Conservation (phyloP, 2,113 vertebrate species). For the Coptodon bakossiorum region DNA sequence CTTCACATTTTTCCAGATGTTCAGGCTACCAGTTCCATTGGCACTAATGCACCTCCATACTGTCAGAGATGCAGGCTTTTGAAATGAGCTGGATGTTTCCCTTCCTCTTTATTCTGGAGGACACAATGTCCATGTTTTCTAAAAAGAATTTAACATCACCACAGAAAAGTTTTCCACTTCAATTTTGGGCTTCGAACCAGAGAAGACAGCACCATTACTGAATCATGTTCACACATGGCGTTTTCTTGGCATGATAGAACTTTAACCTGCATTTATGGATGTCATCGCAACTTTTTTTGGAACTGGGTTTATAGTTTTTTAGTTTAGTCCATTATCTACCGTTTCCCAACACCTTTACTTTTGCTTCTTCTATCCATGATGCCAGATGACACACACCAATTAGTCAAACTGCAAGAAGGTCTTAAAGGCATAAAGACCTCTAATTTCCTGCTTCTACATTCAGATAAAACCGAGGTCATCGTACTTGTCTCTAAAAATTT, state of each 20-base stretch:
- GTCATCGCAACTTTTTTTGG: not conserved
- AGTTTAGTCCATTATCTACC: not conserved
- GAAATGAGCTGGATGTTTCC: not conserved
- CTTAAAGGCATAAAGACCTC: not conserved
- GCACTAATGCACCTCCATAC: not conserved
- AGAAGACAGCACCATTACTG: not conserved
- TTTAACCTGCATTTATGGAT: not conserved
- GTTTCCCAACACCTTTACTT: not conserved
- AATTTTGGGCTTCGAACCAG: not conserved
- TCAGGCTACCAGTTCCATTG: not conserved
- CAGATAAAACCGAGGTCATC: not conserved
- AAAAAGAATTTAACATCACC: not conserved
- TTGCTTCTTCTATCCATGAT: not conserved
- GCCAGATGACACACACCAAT: not conserved
- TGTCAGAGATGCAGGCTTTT: not conserved
- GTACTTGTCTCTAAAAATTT: not conserved
- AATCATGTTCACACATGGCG: not conserved
- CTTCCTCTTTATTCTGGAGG: not conserved
- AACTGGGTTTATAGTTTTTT: not conserved
- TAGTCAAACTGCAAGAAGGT: not conserved
- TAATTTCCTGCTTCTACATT: not conserved
- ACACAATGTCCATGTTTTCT: not conserved
- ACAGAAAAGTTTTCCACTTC: not conserved
- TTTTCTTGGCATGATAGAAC: not conserved
- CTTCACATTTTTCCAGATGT: not conserved